Conservation (phyloP, 2,113 vertebrate species). For the Melospiza georgiana region DNA sequence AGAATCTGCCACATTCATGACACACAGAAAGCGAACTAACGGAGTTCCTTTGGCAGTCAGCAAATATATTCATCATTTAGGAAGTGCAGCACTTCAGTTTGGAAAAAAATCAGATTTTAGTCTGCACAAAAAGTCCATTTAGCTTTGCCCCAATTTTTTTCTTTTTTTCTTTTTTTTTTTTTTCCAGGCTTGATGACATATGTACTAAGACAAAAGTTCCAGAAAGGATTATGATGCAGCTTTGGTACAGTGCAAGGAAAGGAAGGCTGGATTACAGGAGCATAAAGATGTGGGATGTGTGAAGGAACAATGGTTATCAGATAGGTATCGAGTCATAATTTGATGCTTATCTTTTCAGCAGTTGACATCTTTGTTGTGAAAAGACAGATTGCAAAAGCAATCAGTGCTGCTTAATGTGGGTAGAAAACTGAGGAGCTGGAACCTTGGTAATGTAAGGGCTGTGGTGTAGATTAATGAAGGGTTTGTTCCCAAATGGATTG, state of each 20-base stretch:
- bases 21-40: not conserved
- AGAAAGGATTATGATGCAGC: not conserved
- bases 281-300: not conserved
- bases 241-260: not conserved
- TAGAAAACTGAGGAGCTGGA: not conserved
- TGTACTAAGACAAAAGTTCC: not conserved
- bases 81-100: not conserved
- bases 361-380: not conserved
- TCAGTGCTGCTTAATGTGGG: not conserved
- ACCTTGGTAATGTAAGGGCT: not conserved
- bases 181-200: not conserved
- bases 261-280: not conserved
- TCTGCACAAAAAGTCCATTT: not conserved
- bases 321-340: not conserved
- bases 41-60: not conserved
- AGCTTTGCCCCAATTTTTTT: fast-evolving
- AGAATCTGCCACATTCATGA: not conserved
- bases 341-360: not conserved
- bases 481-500: not conserved
- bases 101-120: not conserved
- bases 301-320: not conserved
- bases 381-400: not conserved
- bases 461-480: not conserved
- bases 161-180: fast-evolving
- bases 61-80: not conserved